Percentiles rank a stretch among this genome's conserved stretches.
phyloP scores from a whole-genome alignment of 2,797 vertebrate species.

The Anomalospiza imberbis region DNA sequence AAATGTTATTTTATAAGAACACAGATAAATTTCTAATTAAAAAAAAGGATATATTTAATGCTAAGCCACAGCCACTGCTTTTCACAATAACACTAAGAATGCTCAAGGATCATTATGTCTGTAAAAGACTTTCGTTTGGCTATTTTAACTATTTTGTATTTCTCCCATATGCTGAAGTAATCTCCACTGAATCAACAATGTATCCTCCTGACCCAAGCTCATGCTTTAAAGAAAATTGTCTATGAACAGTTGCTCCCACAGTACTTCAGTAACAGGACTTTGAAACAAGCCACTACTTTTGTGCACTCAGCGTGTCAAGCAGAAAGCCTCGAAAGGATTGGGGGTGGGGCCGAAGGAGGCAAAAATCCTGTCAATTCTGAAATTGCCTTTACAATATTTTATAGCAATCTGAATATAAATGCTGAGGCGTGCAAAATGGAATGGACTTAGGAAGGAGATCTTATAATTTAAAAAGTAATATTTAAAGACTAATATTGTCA shows the following conservation, averaged over 20 bases:
- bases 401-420: neutral
- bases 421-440: neutral
- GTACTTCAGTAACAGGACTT: neutral
- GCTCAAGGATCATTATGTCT: neutral
- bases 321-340: neutral
- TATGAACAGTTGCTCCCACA: neutral
- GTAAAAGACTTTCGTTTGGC: neutral
- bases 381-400: neutral
- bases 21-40: neutral
- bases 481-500: neutral
- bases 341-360: rapidly evolving
- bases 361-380: neutral
- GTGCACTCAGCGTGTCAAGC: neutral
- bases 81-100: neutral
- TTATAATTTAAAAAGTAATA: neutral
- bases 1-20: neutral
- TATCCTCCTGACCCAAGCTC: neutral
- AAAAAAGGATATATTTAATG: neutral
- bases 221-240: neutral
- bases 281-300: neutral
- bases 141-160: neutral
- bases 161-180: neutral
- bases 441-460: neutral
- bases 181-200: neutral
- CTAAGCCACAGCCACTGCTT: neutral